Percentiles rank a stretch among this genome's conserved stretches.
These are phyloP conservation scores for Cyclina sinensis DNA, from an alignment of 1,140 invertebrate genomes.

Conservation along the genomic window DNA sequence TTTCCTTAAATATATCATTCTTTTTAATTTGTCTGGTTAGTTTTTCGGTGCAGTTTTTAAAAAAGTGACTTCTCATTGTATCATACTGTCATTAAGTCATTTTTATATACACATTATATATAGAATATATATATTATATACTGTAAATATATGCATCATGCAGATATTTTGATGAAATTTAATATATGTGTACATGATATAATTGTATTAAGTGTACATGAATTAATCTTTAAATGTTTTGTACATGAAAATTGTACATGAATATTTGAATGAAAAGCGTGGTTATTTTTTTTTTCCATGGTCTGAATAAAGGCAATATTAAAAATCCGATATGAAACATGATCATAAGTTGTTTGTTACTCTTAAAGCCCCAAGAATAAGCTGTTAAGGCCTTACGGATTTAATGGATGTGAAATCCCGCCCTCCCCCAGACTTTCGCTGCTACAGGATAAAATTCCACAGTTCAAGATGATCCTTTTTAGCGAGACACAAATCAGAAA, in stretches of 20 bases:
- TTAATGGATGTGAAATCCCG: no score
- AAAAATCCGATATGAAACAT: conserved; percentile 45
- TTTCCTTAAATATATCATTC: no score
- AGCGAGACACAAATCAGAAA: no score
- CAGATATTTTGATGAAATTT: conserved; percentile 39
- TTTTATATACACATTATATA: conserved; percentile 51
- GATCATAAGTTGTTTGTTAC: background rate
- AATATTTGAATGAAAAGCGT: background rate
- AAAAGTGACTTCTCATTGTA: conserved; percentile 15
- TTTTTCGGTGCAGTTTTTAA: background rate
- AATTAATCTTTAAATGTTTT: background rate
- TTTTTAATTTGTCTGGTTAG: no score
- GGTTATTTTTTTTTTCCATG: conserved; percentile 28
- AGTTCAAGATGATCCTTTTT: no score
- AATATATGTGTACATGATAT: conserved; percentile 45
- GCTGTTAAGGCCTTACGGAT: no score
- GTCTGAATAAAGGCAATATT: conserved; percentile 55
- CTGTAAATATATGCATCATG: conserved; percentile 32
- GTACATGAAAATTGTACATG: background rate
- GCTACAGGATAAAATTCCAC: no score
- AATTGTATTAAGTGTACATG: background rate
- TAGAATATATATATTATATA: conserved; percentile 52
- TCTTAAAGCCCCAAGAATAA: no score
- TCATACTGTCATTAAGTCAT: conserved; percentile 14
- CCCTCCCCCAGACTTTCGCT: no score